Conservation (phyloP, 1,140 invertebrate genomes). For the Aphelinus certus region DNA sequence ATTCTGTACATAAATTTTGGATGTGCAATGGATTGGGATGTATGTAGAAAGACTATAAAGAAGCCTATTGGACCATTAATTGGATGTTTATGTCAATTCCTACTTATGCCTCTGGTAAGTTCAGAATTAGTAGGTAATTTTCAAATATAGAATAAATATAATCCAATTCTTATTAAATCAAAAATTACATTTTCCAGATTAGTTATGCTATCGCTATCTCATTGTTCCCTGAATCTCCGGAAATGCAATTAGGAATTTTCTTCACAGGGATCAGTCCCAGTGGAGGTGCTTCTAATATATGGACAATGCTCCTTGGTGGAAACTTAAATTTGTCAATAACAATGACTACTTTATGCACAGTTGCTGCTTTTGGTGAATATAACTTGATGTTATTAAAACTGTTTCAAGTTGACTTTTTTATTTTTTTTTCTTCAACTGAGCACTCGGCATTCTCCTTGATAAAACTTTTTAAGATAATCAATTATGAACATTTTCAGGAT, state of each 20-base stretch:
- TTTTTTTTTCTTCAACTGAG: slow-evolving; percentile 10
- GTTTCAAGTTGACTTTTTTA: slow-evolving; percentile 21
- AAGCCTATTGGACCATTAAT: slow-evolving; percentile 86
- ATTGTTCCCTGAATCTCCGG: slow-evolving; percentile 76
- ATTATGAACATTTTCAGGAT: slow-evolving; percentile 69
- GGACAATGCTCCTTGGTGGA: slow-evolving; percentile 87
- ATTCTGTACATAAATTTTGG: slow-evolving; percentile 94
- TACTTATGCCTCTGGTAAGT: slow-evolving; percentile 89
- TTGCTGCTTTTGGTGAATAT: slow-evolving; percentile 80
- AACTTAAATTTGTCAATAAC: slow-evolving; percentile 91
- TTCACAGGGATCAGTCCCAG: slow-evolving; percentile 91
- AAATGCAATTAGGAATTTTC: slow-evolving; percentile 87
- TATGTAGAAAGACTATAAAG: slow-evolving; percentile 75
- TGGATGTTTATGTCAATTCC: slow-evolving; percentile 84
- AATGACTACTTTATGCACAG: slow-evolving; percentile 90
- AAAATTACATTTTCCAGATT: slow-evolving; percentile 68
- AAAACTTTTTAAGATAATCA: background rate
- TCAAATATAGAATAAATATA: slow-evolving; percentile 2
- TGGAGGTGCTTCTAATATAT: slow-evolving; percentile 95
- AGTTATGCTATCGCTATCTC: slow-evolving; percentile 79
- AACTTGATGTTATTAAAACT: slow-evolving; percentile 11
- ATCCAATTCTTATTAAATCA: background rate
- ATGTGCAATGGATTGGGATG: slow-evolving; percentile 83
- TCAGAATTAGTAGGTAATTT: slow-evolving; percentile 26
- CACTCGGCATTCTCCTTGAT: background rate